Base-by-base conservation (phyloP, 2,888 invertebrate species). In the Drosophila cognata region DNA sequence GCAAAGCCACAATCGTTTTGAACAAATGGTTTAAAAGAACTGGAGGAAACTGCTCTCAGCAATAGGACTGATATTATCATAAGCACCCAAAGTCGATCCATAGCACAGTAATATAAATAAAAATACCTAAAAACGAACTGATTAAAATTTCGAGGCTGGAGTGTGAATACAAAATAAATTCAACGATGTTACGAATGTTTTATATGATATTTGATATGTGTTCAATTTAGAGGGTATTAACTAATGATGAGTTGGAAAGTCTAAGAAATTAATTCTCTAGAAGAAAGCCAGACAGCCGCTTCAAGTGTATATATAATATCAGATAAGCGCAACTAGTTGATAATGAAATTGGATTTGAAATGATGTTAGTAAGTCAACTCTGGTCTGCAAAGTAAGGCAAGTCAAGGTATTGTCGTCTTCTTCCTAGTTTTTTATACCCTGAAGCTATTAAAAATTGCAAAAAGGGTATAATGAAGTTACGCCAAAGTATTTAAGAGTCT, bases 1-100 rank as follows among this genome's bases (percentile, higher is more conserved):
- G 57, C 57, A 57, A 57, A 57, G 21, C 57, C 57, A 43, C 57
- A 57, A 31, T 57, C 57, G 5, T 31, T 43, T 43, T 31, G 43
- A 8, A 43, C 43, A 21, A 21, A 43, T 11, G 43, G 43, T 1
- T 6, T 31, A 33, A 31, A 43, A 8, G 25, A 16, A 16, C 4
- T 0, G 16, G 4, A 2, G 16, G 46, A 25, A 25, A 16, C 46
- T 1, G 31, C 10, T 11, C 25, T 11, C 31, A 6, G 29, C 16
- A 25, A 10, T 31, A 43, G 18, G 10, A 3, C 16, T 18, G 43
- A 16, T 8, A 43, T 16, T 18, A 16, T 31, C 11, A 57, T 4
- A 16, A 18, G 2, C n/a, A 25, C 0, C 31, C 31, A 21, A 6
- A 43, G 18, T 11, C 21, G 29, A 16, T 43, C 16, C 57, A 57